Percentiles rank a stretch among this genome's conserved stretches.
phyloP scores from a whole-genome alignment of 2,888 invertebrate species.

The Oxyteleia sp. region DNA sequence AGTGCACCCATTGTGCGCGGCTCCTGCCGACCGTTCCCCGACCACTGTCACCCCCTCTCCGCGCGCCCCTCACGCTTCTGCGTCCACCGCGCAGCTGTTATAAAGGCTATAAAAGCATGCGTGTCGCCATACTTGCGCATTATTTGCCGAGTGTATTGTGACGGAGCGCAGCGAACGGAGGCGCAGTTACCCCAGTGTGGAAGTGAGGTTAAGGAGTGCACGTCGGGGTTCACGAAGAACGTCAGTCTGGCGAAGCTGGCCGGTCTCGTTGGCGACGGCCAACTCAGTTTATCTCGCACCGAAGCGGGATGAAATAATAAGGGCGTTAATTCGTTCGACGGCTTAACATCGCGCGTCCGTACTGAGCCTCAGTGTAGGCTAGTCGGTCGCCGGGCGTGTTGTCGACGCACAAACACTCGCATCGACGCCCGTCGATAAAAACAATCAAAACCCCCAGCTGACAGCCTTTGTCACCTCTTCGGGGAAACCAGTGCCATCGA shows the following conservation, averaged over 20 bases:
- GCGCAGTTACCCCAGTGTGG: constrained; percentile 29
- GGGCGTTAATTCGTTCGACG: constrained; percentile 78
- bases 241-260: constrained; percentile 38
- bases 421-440: not conserved
- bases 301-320: constrained; percentile 83
- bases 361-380: constrained; percentile 88
- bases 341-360: constrained; percentile 84
- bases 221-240: not conserved
- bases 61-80: constrained; percentile 6
- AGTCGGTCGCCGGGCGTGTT: constrained; percentile 85
- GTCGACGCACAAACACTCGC: constrained; percentile 56
- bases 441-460: not conserved
- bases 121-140: constrained; percentile 40
- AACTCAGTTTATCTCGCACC: constrained; percentile 62
- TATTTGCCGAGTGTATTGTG: constrained; percentile 44
- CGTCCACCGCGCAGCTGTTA: constrained; percentile 48
- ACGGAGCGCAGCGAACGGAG: constrained; percentile 2
- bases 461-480: too few species aligned
- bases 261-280: constrained; percentile 32
- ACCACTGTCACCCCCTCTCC: not conserved
- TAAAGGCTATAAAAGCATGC: constrained; percentile 62
- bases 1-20: constrained; percentile 2
- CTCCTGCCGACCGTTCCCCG: not conserved
- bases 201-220: constrained; percentile 62
- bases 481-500: too few species aligned